Conservation (phyloP, 37 sponge, comb jelly and placozoan species). For the Eunapius fragilis region DNA sequence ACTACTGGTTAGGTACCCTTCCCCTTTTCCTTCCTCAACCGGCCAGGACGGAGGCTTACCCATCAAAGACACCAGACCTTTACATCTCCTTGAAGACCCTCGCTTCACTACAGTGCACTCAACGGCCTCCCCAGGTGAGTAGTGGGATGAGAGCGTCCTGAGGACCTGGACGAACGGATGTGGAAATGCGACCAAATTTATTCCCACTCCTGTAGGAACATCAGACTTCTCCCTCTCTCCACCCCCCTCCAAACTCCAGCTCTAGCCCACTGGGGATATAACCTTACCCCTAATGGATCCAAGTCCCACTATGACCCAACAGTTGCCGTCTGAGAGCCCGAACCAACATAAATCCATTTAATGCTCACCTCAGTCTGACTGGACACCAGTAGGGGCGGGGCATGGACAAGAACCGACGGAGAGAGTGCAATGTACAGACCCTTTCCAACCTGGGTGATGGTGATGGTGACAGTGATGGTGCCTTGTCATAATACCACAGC, state of each 20-base stretch:
- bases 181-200: no score
- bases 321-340: neutral
- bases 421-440: slow-evolving; percentile 1
- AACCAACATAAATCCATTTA: no score
- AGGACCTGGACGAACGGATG: slow-evolving; percentile 30
- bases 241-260: neutral
- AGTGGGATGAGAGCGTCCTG: slow-evolving; percentile 30
- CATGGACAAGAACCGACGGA: neutral
- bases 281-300: slow-evolving; percentile 20
- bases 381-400: slow-evolving; percentile 2
- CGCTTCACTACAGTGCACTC: slow-evolving; percentile 42
- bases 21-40: no score
- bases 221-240: neutral
- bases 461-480: no score
- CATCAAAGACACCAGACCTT: neutral
- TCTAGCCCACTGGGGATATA: slow-evolving; percentile 10
- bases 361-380: neutral
- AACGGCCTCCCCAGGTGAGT: slow-evolving; percentile 41
- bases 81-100: neutral
- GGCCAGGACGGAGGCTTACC: neutral
- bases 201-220: no score
- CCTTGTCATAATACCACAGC: neutral
- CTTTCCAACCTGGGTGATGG: neutral
- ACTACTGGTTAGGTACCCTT: no score
- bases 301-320: neutral